Evolutionary conservation across 1,140 invertebrate genomes (phyloP).

Genomic region (Callitettix versicolor): DNA sequence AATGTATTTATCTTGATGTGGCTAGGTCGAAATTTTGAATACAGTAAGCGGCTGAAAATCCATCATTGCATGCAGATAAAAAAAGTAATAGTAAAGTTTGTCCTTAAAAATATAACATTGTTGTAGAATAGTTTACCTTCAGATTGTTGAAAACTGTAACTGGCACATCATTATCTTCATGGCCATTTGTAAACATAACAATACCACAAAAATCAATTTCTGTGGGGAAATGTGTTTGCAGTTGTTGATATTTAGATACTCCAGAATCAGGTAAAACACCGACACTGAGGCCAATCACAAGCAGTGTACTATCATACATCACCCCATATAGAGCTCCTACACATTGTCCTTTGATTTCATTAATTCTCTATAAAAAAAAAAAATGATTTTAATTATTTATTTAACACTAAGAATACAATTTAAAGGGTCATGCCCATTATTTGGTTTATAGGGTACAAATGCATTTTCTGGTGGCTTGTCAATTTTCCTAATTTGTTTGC

Average conservation of each 20-base stretch:
- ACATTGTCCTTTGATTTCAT: constrained; percentile 40
- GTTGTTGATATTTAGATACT: constrained; percentile 40
- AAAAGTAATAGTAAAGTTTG: not conserved
- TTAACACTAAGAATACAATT: not conserved
- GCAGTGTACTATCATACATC: constrained; percentile 54
- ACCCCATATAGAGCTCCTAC: constrained; percentile 61
- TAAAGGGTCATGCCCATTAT: too few relatives aligned
- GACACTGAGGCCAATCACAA: constrained; percentile 49
- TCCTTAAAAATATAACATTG: too few relatives aligned
- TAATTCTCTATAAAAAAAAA: constrained; percentile 40
- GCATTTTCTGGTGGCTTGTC: too few relatives aligned
- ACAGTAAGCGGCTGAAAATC: too few relatives aligned
- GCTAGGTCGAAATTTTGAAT: too few relatives aligned
- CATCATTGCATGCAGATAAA: too few relatives aligned
- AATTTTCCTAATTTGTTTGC: too few relatives aligned
- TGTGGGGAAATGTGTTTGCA: constrained; percentile 55
- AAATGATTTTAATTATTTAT: not conserved
- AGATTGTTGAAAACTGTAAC: constrained; percentile 48
- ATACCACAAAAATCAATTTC: constrained; percentile 64
- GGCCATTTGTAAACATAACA: constrained; percentile 45
- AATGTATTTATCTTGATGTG: too few relatives aligned
- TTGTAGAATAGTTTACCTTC: constrained; percentile 10
- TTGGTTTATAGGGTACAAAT: too few relatives aligned
- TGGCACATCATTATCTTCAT: constrained; percentile 27
- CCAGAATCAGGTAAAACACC: constrained; percentile 8